Evolutionary conservation across 2,797 vertebrate genomes (phyloP), one percentile per base, ranked within the genome.

Genomic region (Sylvia borin): DNA sequence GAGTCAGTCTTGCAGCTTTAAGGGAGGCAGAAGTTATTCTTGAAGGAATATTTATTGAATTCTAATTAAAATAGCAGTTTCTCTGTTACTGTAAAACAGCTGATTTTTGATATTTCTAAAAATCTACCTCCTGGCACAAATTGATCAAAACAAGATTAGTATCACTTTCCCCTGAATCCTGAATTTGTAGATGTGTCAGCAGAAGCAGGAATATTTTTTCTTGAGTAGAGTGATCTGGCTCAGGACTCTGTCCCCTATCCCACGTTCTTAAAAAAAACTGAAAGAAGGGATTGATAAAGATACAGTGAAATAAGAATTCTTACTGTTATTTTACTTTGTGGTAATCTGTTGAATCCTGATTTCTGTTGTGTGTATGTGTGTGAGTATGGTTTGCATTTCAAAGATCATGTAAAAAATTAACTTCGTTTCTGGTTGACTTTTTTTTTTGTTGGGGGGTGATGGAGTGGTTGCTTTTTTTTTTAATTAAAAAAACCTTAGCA

Each of bases 31-130:
- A 83, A 77, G 27, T 73, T 72, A 24, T 31, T 91, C 55, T 31
- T 84, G 62, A 91, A 75, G 29, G 76, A 84, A 29, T 54, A 50
- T 73, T 80, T 90, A 10, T 21, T 86, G 42, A 74, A 42, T 73
- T 92, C 32, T 92, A 55, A 55, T 78, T 78, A 58, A 47, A 77
- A 27, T 5, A 12, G 21, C 38, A 45, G 45, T 90, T 83, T 57
- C 25, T 64, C 34, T 47, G 13, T 81, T 84, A 48, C 66, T 53
- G 13, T 70, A 26, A 84, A 84, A 1, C 36, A 91, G 66, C 50
- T 92, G 57, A 71, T 50, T 82, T 96, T 73, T 92, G n/a, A 18
- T 92, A 50, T 54, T 93, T 88, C 43, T 73, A 50, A 70, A 91
- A 86, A 61, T 64, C 22, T 93, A 48, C 40, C 66, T 82, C 42